Conservation (phyloP, 2,113 vertebrate genomes). For the Oreochromis spilurus region DNA sequence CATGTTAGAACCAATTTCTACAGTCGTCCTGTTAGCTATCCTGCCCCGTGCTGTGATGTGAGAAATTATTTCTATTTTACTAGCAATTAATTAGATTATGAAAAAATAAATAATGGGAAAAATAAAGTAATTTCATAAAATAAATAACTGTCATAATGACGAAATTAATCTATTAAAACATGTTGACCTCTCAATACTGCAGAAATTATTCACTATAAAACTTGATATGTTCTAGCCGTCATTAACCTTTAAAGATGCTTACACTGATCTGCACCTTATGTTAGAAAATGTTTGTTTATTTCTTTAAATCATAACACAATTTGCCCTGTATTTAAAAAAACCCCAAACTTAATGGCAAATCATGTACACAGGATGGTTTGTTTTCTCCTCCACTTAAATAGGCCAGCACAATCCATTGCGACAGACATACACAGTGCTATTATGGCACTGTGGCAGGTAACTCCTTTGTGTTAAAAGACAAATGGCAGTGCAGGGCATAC, state of each 20-base stretch:
- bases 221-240: fast-evolving
- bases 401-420: background rate
- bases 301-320: background rate
- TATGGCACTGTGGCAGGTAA: background rate
- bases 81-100: background rate
- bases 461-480: constrained; percentile 57
- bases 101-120: background rate
- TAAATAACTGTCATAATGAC: background rate
- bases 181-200: background rate
- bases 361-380: background rate
- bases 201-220: background rate
- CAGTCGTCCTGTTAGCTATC: background rate
- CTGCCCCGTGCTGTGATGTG: background rate
- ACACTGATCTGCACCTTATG: background rate
- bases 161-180: background rate
- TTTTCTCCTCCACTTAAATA: constrained; percentile 2
- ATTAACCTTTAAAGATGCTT: background rate
- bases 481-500: constrained; percentile 17
- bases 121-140: background rate
- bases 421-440: background rate
- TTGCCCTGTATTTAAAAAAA: fast-evolving
- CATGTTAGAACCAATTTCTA: background rate
- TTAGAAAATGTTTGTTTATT: background rate
- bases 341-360: fast-evolving
- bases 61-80: background rate